Base-by-base conservation (phyloP, 2,797 vertebrate genomes). In the Takifugu rubripes region DNA sequence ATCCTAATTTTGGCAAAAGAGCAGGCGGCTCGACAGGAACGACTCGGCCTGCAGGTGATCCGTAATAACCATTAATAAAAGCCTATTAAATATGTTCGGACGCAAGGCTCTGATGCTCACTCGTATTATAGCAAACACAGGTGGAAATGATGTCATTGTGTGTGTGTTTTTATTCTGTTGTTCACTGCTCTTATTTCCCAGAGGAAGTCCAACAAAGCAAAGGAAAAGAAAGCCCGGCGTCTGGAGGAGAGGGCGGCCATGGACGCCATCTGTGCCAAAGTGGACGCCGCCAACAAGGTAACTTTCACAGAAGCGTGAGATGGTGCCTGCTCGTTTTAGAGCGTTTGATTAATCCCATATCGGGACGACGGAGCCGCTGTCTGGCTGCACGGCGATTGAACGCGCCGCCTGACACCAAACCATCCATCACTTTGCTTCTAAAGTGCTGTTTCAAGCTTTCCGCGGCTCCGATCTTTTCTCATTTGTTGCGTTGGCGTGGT, bases 241-340 rank as follows among this genome's bases (percentile, higher is more conserved):
- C 64, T 92, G 78, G 95, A 97, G 76, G 95, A 98, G 78, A 88
- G 95, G 48, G 95, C 95, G 0, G 95, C 94, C 21, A 96, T 97
- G 95, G 94, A 94, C 0, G 94, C 95, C 0, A 92, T 96, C n/a
- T 96, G 93, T 9, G 95, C 94, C 65, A 95, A 94, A 80, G 95
- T 98, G 79, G 95, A 96, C 0, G 92, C 94, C 0, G 96, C 96
- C 77, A 98, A 98, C 86, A 94, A 96, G 92, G 96, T 95, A 68
- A 46, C 43, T 16, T 44, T 15, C 43, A 44, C 31, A 10, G 31
- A 1, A 1, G 4, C 8, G 31, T 10, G 8, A 33, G 31, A 3
- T 10, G 1, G 31, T n/a, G 9, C 44, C 21, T 9, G 5, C 6
- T n/a, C 9, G 12, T n/a, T 21, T 21, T 21, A 8, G 44, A 10